These are phyloP conservation scores for Ichneumoninae sp. DNA, from an alignment of 2,888 invertebrate genomes.

Conservation along the genomic window DNA sequence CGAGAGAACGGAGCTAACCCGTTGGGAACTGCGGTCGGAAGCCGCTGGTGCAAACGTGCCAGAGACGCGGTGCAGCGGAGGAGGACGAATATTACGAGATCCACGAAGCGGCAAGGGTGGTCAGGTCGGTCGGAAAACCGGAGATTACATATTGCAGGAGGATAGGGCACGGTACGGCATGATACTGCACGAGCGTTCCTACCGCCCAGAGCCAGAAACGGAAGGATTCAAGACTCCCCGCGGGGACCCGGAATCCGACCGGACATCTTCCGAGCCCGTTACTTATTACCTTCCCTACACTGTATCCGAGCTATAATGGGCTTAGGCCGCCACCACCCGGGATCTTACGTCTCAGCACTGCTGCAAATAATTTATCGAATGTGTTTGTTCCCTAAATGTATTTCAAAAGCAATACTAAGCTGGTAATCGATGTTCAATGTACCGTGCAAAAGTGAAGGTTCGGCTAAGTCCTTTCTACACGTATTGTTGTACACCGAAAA, in stretches of 20 bases:
- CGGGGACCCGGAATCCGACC: constrained; percentile 20
- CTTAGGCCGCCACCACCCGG: background rate
- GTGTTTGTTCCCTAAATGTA: background rate
- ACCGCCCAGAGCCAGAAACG: background rate
- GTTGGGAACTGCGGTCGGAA: constrained; percentile 43
- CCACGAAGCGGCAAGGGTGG: constrained; percentile 41
- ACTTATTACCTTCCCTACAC: constrained; percentile 41
- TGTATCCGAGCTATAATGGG: constrained; percentile 1
- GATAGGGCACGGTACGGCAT: background rate
- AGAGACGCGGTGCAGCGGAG: constrained; percentile 39
- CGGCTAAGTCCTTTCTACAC: too few relatives aligned
- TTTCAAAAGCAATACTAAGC: background rate
- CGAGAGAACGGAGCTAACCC: constrained; percentile 40
- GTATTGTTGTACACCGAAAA: too few relatives aligned
- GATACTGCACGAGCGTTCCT: background rate
- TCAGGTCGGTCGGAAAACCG: constrained; percentile 54
- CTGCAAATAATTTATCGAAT: background rate
- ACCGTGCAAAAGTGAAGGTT: too few relatives aligned
- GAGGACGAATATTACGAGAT: constrained; percentile 65
- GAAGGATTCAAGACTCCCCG: constrained; percentile 31
- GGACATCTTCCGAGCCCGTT: constrained; percentile 43
- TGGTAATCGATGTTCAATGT: background rate
- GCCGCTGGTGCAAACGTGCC: constrained; percentile 43
- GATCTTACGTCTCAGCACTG: background rate
- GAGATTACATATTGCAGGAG: constrained; percentile 55